These are phyloP conservation scores for Blomia tropicalis DNA, from an alignment of 2,888 invertebrate genomes.

Conservation along the genomic window DNA sequence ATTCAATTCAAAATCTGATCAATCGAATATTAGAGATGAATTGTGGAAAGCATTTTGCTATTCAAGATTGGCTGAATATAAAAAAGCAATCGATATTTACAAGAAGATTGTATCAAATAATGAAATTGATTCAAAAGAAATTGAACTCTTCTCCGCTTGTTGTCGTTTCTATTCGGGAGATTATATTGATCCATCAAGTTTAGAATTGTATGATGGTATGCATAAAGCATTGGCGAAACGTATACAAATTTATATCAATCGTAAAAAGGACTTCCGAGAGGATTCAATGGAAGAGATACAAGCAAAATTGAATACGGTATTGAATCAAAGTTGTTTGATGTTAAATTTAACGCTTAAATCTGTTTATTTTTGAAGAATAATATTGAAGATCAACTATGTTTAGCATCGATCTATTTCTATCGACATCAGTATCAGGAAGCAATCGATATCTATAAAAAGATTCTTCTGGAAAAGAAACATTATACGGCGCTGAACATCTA, in stretches of 20 bases:
- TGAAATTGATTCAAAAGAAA: slow-evolving; percentile 37
- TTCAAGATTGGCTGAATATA: slow-evolving; percentile 88
- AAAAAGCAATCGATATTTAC: slow-evolving; percentile 53
- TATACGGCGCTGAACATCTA: slow-evolving; percentile 89
- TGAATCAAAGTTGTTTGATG: neutral
- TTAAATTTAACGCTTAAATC: neutral
- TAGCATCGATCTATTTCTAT: slow-evolving; percentile 89
- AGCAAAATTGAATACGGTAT: neutral
- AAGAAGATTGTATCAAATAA: slow-evolving; percentile 37
- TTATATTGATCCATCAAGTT: slow-evolving; percentile 53
- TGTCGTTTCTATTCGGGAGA: slow-evolving; percentile 87
- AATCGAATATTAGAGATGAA: slow-evolving; percentile 40
- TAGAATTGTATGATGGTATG: slow-evolving; percentile 36
- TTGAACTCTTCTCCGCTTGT: slow-evolving; percentile 67
- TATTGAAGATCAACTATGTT: slow-evolving; percentile 80
- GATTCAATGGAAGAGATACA: neutral
- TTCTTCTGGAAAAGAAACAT: slow-evolving; percentile 66
- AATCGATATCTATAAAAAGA: slow-evolving; percentile 88
- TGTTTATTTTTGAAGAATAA: slow-evolving; percentile 42
- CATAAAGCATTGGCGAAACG: neutral
- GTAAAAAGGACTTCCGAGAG: neutral
- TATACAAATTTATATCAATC: slow-evolving; percentile 1
- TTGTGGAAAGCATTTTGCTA: slow-evolving; percentile 87
- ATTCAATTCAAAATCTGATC: slow-evolving; percentile 6
- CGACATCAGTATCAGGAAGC: slow-evolving; percentile 95